A percentile compares a stretch with the other conserved stretches of the same genome.
These are phyloP conservation scores for Xestia c-nigrum DNA, from an alignment of 2,888 invertebrate genomes.

Conservation along the genomic window DNA sequence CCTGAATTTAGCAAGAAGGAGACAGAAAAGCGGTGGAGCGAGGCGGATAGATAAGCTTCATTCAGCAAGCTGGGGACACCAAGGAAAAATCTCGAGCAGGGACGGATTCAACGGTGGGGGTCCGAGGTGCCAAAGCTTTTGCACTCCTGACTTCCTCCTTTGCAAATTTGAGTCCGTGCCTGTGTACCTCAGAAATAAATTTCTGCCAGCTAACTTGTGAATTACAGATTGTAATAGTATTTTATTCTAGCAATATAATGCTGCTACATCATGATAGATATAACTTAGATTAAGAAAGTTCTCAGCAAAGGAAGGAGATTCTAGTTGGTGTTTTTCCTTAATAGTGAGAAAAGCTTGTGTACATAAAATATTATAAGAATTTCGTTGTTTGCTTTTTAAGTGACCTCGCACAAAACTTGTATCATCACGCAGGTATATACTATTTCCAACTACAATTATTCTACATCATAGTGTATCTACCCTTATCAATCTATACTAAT, in stretches of 20 bases:
- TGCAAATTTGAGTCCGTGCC: conserved; percentile 15
- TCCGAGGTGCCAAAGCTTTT: neutral
- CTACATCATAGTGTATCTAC: neutral
- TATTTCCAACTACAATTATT: neutral
- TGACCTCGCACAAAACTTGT: neutral
- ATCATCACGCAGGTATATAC: too few species aligned
- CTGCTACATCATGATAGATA: conserved; percentile 13
- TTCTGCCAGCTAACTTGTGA: neutral
- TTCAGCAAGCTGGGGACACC: conserved; percentile 22
- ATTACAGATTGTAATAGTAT: neutral
- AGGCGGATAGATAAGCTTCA: neutral
- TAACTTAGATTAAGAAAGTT: conserved; percentile 23
- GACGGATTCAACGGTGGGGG: conserved; percentile 17
- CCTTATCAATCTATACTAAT: neutral
- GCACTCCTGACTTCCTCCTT: neutral
- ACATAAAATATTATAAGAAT: neutral
- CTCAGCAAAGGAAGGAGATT: conserved; percentile 18
- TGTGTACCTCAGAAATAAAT: neutral
- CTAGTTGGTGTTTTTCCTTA: conserved; percentile 39
- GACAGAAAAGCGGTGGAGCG: neutral
- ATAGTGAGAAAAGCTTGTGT: neutral
- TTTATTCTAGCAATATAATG: neutral
- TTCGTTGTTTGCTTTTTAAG: neutral
- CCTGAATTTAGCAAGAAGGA: conserved; percentile 26
- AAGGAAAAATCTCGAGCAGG: conserved; percentile 13